Evolutionary conservation across 2,113 vertebrate species (phyloP).

Genomic region (Progne subis): DNA sequence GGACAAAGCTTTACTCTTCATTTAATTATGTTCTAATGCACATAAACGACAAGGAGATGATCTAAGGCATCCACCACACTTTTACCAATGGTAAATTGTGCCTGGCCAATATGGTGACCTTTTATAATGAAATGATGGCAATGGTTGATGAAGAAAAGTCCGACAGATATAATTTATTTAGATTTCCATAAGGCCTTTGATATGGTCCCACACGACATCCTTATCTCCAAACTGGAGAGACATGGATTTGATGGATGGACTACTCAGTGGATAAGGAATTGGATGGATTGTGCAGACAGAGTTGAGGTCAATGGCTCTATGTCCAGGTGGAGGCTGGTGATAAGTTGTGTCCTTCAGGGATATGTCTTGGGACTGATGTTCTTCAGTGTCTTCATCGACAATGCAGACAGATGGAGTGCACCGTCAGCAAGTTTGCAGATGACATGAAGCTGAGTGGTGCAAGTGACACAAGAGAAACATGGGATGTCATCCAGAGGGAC

Average conservation of each 20-base stretch:
- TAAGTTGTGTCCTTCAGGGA: background rate
- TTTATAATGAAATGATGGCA: background rate
- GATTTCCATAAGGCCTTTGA: background rate
- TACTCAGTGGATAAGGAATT: background rate
- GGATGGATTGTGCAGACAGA: background rate
- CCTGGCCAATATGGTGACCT: background rate
- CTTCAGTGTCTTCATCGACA: background rate
- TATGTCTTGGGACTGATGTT: background rate
- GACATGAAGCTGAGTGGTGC: background rate
- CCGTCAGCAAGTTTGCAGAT: background rate
- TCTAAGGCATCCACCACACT: background rate
- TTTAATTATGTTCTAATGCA: background rate
- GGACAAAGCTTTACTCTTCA: background rate
- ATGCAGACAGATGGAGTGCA: rapidly evolving
- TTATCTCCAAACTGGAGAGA: background rate
- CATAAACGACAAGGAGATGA: background rate
- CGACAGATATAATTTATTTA: background rate
- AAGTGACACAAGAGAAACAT: background rate
- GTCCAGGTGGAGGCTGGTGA: background rate
- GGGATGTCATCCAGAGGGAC: background rate
- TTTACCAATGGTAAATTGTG: background rate
- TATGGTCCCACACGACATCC: background rate
- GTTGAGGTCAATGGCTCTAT: background rate
- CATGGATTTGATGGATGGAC: background rate
- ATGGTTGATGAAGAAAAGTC: background rate